These are phyloP conservation scores for Xylota segnis DNA, from an alignment of 2,888 invertebrate genomes.

Conservation along the genomic window DNA sequence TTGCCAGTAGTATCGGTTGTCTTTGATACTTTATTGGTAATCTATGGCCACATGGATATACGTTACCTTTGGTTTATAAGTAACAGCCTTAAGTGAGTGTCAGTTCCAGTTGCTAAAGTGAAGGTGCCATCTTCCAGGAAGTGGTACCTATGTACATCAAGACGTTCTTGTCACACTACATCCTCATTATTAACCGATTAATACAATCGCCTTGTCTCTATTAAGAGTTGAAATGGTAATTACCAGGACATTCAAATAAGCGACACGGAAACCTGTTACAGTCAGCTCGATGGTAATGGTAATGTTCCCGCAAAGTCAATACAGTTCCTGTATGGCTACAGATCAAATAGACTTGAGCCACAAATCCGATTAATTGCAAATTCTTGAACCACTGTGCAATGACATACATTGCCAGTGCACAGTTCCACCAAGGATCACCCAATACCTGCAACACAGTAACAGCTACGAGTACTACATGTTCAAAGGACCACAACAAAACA, in stretches of 20 bases:
- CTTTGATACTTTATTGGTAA: no score
- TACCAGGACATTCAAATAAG: background rate
- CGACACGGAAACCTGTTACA: constrained; percentile 23
- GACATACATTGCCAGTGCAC: background rate
- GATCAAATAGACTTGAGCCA: constrained; percentile 51
- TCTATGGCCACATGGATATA: no score
- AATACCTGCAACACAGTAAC: background rate
- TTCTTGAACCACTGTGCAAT: constrained; percentile 1
- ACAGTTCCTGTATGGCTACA: constrained; percentile 17
- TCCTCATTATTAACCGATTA: background rate
- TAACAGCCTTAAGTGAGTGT: no score
- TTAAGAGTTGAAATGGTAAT: background rate
- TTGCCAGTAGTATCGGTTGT: no score
- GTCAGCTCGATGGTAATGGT: constrained; percentile 5
- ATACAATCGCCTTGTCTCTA: background rate
- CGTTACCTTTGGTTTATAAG: no score
- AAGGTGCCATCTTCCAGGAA: no score
- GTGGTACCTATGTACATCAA: no score
- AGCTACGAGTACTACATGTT: constrained; percentile 5
- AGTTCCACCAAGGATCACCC: background rate
- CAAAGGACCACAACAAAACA: constrained; percentile 53
- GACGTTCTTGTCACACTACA: background rate
- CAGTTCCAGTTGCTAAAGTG: no score
- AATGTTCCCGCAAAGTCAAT: constrained; percentile 43
- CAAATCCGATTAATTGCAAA: constrained; percentile 63